Evolutionary conservation across 2,797 vertebrate genomes (phyloP).

Genomic region (Onychomys torridus): DNA sequence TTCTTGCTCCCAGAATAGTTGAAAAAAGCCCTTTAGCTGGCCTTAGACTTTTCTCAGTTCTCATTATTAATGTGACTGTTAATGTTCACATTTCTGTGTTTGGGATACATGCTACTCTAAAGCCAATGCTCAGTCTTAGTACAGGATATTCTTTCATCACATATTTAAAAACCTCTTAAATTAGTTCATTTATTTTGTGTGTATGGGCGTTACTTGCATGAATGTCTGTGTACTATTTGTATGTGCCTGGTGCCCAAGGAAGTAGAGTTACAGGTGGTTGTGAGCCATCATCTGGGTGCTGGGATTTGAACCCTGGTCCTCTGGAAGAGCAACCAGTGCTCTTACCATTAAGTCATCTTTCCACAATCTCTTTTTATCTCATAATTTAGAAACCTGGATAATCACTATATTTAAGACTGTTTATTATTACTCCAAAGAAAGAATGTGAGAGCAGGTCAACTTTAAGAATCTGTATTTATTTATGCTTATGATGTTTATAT

Average conservation of each 20-base stretch:
- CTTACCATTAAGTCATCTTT: neutral
- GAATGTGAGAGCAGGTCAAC: neutral
- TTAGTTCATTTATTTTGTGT: neutral
- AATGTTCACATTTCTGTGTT: neutral
- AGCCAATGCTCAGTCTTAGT: neutral
- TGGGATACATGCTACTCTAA: neutral
- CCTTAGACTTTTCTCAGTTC: neutral
- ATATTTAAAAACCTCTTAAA: neutral
- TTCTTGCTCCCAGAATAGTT: constrained; percentile 40
- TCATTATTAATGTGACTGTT: neutral
- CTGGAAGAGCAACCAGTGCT: neutral
- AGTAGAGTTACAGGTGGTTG: neutral
- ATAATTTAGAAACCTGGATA: neutral
- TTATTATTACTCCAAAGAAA: neutral
- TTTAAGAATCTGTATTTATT: neutral
- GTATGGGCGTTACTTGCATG: neutral
- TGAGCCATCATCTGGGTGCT: neutral
- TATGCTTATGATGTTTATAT: neutral
- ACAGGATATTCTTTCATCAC: neutral
- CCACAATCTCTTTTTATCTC: neutral
- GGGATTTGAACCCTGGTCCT: neutral
- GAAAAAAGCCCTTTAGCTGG: constrained; percentile 35
- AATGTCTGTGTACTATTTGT: neutral
- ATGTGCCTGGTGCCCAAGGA: neutral
- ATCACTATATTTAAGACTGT: neutral